Evolutionary conservation across 2,797 vertebrate genomes (phyloP).

Genomic region (Gymnothorax javanicus): DNA sequence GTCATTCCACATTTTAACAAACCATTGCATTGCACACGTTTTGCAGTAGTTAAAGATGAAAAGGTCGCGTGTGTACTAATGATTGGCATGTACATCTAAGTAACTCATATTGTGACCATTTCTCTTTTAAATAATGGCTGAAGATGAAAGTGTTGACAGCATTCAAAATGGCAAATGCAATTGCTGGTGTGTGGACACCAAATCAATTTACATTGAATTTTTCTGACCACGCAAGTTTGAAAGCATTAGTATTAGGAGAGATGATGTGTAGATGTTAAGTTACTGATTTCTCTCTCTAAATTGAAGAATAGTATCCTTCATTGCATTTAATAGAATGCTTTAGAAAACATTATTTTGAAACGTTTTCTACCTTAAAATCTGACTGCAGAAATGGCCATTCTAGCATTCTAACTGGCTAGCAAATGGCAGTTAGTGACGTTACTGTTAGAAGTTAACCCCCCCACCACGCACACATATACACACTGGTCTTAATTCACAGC

Average conservation of each 20-base stretch:
- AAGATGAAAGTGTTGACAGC: background rate
- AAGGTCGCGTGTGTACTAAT: background rate
- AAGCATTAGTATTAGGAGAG: background rate
- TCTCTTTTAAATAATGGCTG: background rate
- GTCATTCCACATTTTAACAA: constrained; percentile 1
- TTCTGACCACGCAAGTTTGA: background rate
- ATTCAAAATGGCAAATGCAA: background rate
- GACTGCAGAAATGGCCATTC: background rate
- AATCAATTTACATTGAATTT: background rate
- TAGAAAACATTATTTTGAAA: background rate
- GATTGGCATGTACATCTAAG: background rate
- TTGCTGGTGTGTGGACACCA: background rate
- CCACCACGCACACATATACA: background rate
- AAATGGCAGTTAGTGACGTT: background rate
- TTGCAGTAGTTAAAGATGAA: background rate
- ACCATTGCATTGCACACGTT: background rate
- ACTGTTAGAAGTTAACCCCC: background rate
- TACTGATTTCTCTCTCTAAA: background rate
- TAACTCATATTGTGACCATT: background rate
- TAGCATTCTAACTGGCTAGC: background rate
- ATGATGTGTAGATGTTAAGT: background rate
- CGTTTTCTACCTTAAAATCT: background rate
- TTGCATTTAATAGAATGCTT: background rate
- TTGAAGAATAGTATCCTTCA: background rate
- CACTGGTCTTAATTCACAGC: background rate